phyloP scores from a whole-genome alignment of 2,113 vertebrate species.

The Campylomormyrus numenius region DNA sequence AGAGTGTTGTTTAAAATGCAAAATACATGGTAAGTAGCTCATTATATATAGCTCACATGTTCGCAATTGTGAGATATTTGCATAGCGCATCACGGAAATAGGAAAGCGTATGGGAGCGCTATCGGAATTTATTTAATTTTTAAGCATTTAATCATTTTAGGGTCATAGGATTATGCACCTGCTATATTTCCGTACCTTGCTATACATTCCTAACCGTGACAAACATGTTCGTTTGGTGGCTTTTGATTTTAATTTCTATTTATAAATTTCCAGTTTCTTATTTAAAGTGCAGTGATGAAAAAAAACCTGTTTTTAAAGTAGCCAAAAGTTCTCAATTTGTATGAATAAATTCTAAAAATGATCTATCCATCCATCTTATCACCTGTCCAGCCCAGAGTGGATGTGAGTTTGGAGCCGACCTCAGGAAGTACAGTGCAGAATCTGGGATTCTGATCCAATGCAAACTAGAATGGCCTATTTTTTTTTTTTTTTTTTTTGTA shows the following conservation, averaged over 20 bases:
- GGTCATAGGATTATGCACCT: not conserved
- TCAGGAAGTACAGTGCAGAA: not conserved
- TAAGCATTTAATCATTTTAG: constrained; percentile 13
- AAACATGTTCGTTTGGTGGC: not conserved
- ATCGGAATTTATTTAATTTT: not conserved
- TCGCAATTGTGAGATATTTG: constrained; percentile 21
- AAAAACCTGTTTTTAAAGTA: not conserved
- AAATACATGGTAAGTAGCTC: constrained; percentile 14
- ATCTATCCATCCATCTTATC: not conserved
- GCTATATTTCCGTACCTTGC: not conserved
- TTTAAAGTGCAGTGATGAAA: not conserved
- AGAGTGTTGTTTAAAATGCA: constrained; percentile 22
- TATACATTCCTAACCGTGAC: not conserved
- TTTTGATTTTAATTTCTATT: constrained; percentile 1
- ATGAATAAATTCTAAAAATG: not conserved
- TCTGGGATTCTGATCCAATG: not conserved
- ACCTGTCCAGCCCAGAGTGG: not conserved
- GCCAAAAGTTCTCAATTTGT: not conserved
- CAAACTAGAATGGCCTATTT: not conserved
- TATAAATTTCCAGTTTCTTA: not conserved
- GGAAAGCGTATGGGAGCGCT: not conserved
- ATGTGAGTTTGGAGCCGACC: not conserved
- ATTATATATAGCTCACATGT: constrained; percentile 15
- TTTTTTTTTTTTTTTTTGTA: not conserved
- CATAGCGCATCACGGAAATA: constrained; percentile 7